Evolutionary conservation across 1,140 invertebrate species (phyloP), one percentile per base, ranked within the genome.

Genomic region (Polyergus mexicanus): DNA sequence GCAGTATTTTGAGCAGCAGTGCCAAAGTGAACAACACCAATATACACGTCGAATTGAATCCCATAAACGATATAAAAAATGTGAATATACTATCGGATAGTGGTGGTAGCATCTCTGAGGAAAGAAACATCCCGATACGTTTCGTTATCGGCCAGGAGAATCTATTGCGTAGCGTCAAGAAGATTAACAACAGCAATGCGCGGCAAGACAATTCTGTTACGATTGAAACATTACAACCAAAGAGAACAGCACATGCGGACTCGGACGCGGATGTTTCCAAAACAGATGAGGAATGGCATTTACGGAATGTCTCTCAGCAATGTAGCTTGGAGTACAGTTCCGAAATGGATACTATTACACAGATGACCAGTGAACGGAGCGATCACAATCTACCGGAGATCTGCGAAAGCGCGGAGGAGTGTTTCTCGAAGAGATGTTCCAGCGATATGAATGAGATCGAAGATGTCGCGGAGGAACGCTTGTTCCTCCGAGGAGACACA

Each of bases 11-110:
- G 71, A 96, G 96, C 28, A 96, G 96, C 3, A 96, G 96, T 63
- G 96, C 96, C 5, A 98, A 98, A 94, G 96, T 98, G 0, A 98
- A 97, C 88, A 98, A 97, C 88, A 97, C 97, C 1, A 98, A 97
- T 94, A 96, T 97, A 78, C 97, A 97, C 88, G 96, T 97, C 0
- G 97, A 97, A 89, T 93, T 96, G 86, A 95, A 96, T 66, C 93
- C 94, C 1, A 95, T 96, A 51, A 96, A 95, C 69, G 96, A 95
- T 13, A 93, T 95, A 0, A 96, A 96, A 5, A 97, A 97, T 88
- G 96, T 96, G 1, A 97, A 97, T 89, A 96, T 97, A 65, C 91
- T 97, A 10, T 96, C 96, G 13, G 96, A 96, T 38, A 96, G 96
- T 56, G 95, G 95, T 76, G 95, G 93, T 0, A 96, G 95, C 68